Evolutionary conservation across 2,888 invertebrate genomes (phyloP).

Genomic region (Hirtodrosophila histrioides): DNA sequence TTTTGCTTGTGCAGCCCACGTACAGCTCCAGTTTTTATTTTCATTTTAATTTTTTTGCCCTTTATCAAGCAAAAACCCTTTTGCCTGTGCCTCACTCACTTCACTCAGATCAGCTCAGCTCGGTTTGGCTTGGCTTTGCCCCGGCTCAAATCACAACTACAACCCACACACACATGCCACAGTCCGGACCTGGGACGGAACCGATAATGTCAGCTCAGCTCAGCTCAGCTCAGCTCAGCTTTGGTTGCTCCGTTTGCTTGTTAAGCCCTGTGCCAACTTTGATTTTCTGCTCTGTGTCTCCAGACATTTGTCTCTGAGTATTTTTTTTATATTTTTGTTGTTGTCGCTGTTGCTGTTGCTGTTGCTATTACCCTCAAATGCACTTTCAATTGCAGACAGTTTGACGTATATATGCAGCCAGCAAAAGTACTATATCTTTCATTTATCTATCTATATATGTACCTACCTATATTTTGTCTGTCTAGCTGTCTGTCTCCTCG

Average conservation of each 20-base stretch:
- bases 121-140: slow-evolving; percentile 16
- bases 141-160: slow-evolving; percentile 55
- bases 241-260: slow-evolving; percentile 60
- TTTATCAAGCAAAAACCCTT: slow-evolving; percentile 72
- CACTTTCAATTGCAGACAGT: slow-evolving; percentile 78
- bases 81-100: slow-evolving; percentile 49
- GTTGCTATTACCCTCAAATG: slow-evolving; percentile 70
- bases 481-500: slow-evolving; percentile 17
- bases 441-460: slow-evolving; percentile 69
- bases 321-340: slow-evolving; percentile 8
- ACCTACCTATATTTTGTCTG: slow-evolving; percentile 44
- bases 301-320: slow-evolving; percentile 67
- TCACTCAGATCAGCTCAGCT: slow-evolving; percentile 46
- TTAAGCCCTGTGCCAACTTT: slow-evolving; percentile 75
- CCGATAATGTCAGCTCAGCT: slow-evolving; percentile 73
- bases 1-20: slow-evolving; percentile 59
- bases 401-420: slow-evolving; percentile 71
- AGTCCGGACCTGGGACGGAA: slow-evolving; percentile 43
- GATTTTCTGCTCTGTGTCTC: slow-evolving; percentile 71
- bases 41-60: slow-evolving; percentile 57
- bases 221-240: slow-evolving; percentile 52
- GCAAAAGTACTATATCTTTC: slow-evolving; percentile 74
- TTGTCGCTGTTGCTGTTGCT: slow-evolving; percentile 34
- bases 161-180: slow-evolving; percentile 71
- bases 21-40: slow-evolving; percentile 56